These are phyloP conservation scores for Patella vulgata DNA, from an alignment of 1,140 invertebrate species.

Conservation along the genomic window DNA sequence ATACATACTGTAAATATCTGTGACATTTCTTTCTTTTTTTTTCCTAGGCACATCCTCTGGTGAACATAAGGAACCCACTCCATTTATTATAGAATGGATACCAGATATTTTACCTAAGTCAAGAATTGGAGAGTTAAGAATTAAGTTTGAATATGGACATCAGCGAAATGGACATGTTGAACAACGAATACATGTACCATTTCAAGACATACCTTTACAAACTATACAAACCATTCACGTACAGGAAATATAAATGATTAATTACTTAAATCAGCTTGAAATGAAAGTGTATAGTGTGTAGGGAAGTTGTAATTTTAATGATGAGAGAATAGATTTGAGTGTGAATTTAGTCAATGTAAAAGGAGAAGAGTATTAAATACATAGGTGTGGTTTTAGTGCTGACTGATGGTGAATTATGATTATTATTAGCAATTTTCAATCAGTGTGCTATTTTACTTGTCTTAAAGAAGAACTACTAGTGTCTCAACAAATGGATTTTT, in stretches of 20 bases:
- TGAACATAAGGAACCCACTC: constrained; percentile 74
- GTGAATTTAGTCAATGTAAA: too few species aligned
- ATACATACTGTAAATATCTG: too few species aligned
- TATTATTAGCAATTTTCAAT: too few species aligned
- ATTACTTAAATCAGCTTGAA: background rate
- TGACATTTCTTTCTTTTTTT: constrained; percentile 37
- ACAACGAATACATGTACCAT: constrained; percentile 37
- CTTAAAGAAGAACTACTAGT: too few species aligned
- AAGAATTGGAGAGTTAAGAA: constrained; percentile 75
- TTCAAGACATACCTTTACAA: constrained; percentile 21
- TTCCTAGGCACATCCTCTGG: constrained; percentile 71
- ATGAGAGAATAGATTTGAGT: too few species aligned
- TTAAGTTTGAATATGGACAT: constrained; percentile 77
- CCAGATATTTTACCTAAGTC: constrained; percentile 78
- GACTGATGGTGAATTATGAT: too few species aligned
- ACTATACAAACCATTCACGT: constrained; percentile 41
- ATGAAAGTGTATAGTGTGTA: too few species aligned
- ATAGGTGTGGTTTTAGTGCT: too few species aligned
- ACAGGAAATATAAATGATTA: constrained; percentile 32
- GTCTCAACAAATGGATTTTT: too few species aligned
- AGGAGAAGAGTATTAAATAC: too few species aligned
- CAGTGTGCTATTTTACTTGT: too few species aligned
- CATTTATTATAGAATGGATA: constrained; percentile 82
- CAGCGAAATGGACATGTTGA: constrained; percentile 68
- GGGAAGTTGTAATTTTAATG: too few species aligned